These are phyloP conservation scores for Osmoderma eremita DNA, from an alignment of 2,888 invertebrate species.

Conservation along the genomic window DNA sequence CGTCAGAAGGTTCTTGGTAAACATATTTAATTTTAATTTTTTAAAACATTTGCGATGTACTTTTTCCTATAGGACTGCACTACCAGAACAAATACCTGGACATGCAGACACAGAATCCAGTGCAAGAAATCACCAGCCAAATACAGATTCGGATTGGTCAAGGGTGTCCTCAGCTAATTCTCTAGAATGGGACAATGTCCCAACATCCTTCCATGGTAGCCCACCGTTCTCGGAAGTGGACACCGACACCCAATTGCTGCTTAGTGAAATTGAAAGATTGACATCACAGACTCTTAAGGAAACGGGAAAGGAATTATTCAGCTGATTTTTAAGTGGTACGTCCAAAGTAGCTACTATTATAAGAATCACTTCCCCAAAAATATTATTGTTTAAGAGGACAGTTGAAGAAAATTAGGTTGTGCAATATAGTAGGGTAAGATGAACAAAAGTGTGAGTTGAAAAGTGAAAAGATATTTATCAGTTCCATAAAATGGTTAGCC, in stretches of 20 bases:
- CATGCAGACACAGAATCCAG: slow-evolving; percentile 52
- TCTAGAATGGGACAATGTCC: slow-evolving; percentile 75
- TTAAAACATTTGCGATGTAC: neutral
- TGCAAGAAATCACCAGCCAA: slow-evolving; percentile 52
- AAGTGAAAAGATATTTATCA: too few relatives aligned
- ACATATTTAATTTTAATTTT: slow-evolving; percentile 20
- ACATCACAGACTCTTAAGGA: slow-evolving; percentile 73
- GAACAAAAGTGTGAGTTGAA: neutral
- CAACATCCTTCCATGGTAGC: slow-evolving; percentile 59
- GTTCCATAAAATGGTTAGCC: too few relatives aligned
- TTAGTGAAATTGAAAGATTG: slow-evolving; percentile 74
- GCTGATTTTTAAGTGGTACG: slow-evolving; percentile 53
- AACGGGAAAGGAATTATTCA: slow-evolving; percentile 66
- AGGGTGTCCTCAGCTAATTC: slow-evolving; percentile 74
- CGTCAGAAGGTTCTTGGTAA: slow-evolving; percentile 62
- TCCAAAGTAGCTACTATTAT: slow-evolving; percentile 19
- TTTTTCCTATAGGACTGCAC: slow-evolving; percentile 46
- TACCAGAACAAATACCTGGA: slow-evolving; percentile 47
- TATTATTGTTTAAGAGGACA: neutral
- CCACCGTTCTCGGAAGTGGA: slow-evolving; percentile 67
- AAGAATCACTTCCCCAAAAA: neutral
- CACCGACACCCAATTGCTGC: slow-evolving; percentile 72
- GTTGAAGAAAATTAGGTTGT: slow-evolving; percentile 19
- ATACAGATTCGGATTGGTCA: slow-evolving; percentile 68
- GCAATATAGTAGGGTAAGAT: slow-evolving; percentile 21